Base-by-base conservation (phyloP, 92 coral and sea anemone species). In the Epizoanthus ramosus region DNA sequence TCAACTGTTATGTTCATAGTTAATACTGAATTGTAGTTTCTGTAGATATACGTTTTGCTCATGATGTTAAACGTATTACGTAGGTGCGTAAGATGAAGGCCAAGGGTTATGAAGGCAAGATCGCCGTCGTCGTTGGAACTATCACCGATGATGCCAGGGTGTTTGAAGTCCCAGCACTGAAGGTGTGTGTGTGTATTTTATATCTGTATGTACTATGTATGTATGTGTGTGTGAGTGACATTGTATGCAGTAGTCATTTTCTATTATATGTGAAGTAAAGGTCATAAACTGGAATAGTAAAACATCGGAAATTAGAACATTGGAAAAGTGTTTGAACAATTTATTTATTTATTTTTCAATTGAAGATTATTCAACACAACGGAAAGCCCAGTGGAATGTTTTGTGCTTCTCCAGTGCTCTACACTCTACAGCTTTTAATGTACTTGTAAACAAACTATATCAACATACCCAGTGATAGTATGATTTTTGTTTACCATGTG, bases 31-130 rank as follows among this genome's bases (percentile, higher is more conserved):
- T 22, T 56, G 33, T 17, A 47, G 25, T 77, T 22, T 80, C 14
- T 83, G 3, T 58, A 35, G 35, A 68, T 21, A 68, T 53, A 28
- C 35, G 5, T 47, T 50, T 21, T 22, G 16, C 54, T 54, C 25
- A 35, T 65, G 6, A 56, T 4, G 15, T 33, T 45, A 66, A 66
- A 16, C 19, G 33, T 47, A 41, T 16, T 15, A 5, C 8, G 43
- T 81, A 94, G 98, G 89, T 88, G 18, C 94, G 95, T 37, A 96
- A 96, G 87, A 93, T 96, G 98, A 93, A 91, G 80, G 85, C 94
- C 5, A 84, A 89, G 31, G 97, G 97, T 25, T 79, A 57, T 52
- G 87, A 89, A 14, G 97, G 93, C 75, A 93, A 93, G 85, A 94
- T 93, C 53, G 88, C 91, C 54, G 99, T 96, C 79, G 95, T 96